Conservation (phyloP, 1,140 invertebrate genomes). For the Oryzaephilus surinamensis region DNA sequence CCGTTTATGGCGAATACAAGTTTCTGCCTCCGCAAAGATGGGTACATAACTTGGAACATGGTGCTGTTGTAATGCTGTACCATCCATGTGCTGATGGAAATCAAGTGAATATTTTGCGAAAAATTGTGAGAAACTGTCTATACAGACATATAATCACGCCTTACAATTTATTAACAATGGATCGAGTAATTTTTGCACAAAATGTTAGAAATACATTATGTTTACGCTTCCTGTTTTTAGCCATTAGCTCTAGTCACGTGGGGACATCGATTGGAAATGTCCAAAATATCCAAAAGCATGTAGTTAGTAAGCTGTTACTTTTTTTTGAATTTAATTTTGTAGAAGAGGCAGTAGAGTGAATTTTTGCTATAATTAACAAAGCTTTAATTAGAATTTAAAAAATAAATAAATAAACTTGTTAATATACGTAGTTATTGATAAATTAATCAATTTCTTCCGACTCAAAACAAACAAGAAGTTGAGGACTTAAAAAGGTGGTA, state of each 20-base stretch:
- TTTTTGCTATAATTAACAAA: too few relatives aligned
- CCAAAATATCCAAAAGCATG: conserved; percentile 49
- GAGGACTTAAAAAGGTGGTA: too few relatives aligned
- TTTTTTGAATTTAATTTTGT: too few relatives aligned
- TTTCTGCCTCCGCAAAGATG: conserved; percentile 75
- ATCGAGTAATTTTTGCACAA: conserved; percentile 45
- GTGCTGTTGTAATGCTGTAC: conserved; percentile 73
- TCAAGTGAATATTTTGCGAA: conserved; percentile 52
- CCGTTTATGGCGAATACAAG: conserved; percentile 71
- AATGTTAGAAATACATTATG: neutral
- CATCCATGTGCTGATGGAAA: conserved; percentile 72
- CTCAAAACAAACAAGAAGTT: too few relatives aligned
- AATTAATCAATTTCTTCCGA: too few relatives aligned
- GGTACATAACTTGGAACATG: conserved; percentile 80
- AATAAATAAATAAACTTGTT: too few relatives aligned
- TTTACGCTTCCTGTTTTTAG: conserved; percentile 38
- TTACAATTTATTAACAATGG: conserved; percentile 46
- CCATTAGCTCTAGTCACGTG: conserved; percentile 68
- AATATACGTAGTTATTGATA: too few relatives aligned
- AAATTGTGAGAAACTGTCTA: conserved; percentile 57
- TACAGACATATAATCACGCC: conserved; percentile 74
- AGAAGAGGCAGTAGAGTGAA: too few relatives aligned
- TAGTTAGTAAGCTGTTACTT: too few relatives aligned
- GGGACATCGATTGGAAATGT: conserved; percentile 65
- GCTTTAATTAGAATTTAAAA: too few relatives aligned